Conservation (phyloP, 2,797 vertebrate genomes). For the Sardinella longiceps region DNA sequence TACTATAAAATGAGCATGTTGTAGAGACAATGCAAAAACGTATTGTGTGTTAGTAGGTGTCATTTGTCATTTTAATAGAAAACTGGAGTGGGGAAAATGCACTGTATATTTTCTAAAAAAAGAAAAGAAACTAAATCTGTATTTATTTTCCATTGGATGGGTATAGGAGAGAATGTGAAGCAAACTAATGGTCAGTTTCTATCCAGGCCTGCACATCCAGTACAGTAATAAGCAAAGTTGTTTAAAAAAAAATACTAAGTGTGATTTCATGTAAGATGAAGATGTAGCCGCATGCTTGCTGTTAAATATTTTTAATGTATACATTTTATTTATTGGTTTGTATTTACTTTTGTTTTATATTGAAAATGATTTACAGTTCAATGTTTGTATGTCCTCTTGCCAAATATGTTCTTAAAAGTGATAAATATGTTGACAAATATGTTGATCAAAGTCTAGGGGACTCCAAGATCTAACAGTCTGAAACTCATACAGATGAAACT, state of each 20-base stretch:
- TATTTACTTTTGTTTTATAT: slow-evolving; percentile 49
- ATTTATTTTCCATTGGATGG: slow-evolving; percentile 78
- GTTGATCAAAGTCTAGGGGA: slow-evolving; percentile 44
- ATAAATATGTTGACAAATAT: slow-evolving; percentile 39
- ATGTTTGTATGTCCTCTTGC: slow-evolving; percentile 54
- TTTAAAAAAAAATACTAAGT: slow-evolving; percentile 55
- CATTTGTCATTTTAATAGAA: slow-evolving; percentile 85
- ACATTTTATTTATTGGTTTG: slow-evolving; percentile 49
- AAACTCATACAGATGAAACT: not conserved
- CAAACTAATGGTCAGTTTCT: slow-evolving; percentile 72
- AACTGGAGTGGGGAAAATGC: slow-evolving; percentile 69
- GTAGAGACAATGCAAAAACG: slow-evolving; percentile 77
- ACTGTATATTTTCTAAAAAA: slow-evolving; percentile 85
- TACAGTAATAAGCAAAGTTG: slow-evolving; percentile 71
- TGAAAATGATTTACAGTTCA: slow-evolving; percentile 52
- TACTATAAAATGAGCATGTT: slow-evolving; percentile 89
- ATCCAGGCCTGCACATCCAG: slow-evolving; percentile 71
- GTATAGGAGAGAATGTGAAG: slow-evolving; percentile 78
- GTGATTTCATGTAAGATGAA: slow-evolving; percentile 79
- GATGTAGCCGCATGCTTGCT: slow-evolving; percentile 82
- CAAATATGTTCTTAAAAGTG: slow-evolving; percentile 42
- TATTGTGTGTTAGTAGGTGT: slow-evolving; percentile 80
- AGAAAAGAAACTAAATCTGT: slow-evolving; percentile 67
- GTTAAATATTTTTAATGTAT: slow-evolving; percentile 54
- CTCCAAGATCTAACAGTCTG: slow-evolving; percentile 60